phyloP scores from a whole-genome alignment of 2,888 invertebrate species.

The Drosophila falleni region DNA sequence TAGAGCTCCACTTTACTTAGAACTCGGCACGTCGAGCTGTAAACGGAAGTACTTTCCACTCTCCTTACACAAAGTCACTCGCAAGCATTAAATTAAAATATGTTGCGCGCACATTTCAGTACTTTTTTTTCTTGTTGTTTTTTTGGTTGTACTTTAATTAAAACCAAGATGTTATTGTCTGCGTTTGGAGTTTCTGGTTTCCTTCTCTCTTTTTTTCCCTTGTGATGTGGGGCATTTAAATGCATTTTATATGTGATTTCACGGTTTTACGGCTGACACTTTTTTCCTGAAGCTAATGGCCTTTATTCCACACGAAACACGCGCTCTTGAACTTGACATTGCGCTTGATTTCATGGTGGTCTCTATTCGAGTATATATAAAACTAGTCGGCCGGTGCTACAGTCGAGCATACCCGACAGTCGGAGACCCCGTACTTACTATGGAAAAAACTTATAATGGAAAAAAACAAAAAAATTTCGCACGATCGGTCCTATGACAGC shows the following conservation, averaged over 20 bases:
- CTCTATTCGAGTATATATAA: slow-evolving; percentile 5
- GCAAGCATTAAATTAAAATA: slow-evolving; percentile 75
- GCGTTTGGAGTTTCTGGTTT: slow-evolving; percentile 25
- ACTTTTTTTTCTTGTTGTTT: slow-evolving; percentile 10
- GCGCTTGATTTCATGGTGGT: slow-evolving; percentile 59
- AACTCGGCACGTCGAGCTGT: slow-evolving; percentile 65
- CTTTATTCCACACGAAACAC: slow-evolving; percentile 33
- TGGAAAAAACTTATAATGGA: too few species aligned
- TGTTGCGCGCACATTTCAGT: slow-evolving; percentile 52
- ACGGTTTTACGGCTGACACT: slow-evolving; percentile 64
- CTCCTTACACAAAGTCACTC: slow-evolving; percentile 41
- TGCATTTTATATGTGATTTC: slow-evolving; percentile 79
- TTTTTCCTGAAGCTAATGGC: slow-evolving; percentile 48
- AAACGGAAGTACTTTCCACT: slow-evolving; percentile 71
- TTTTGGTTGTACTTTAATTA: slow-evolving; percentile 60
- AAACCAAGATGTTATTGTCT: slow-evolving; percentile 70
- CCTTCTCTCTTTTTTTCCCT: slow-evolving; percentile 15
- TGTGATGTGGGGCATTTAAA: slow-evolving; percentile 60
- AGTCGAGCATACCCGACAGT: too few species aligned
- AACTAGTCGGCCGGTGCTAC: too few species aligned
- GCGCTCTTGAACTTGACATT: slow-evolving; percentile 63
- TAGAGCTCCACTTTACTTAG: slow-evolving; percentile 52
- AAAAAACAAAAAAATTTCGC: too few species aligned
- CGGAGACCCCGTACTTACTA: too few species aligned
- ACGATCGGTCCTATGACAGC: too few species aligned